Conservation (phyloP, 2,888 invertebrate species). For the Xiphydria camelus region DNA sequence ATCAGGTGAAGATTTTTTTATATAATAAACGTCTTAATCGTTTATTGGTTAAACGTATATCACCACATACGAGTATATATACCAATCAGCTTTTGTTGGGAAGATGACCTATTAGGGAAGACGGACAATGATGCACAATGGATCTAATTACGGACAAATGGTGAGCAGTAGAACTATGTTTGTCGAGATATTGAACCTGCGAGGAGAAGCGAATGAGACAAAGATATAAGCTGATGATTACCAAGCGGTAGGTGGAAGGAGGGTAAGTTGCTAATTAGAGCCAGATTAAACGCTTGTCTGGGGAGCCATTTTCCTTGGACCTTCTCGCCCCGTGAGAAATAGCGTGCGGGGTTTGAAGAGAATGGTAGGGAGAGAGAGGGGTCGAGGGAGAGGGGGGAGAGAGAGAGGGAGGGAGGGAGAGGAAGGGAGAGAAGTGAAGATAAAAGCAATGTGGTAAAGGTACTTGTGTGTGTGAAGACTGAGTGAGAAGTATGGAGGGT, state of each 20-base stretch:
- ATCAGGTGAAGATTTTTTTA: too few relatives aligned
- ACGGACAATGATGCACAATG: too few relatives aligned
- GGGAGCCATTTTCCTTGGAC: constrained; percentile 61
- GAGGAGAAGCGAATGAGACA: too few relatives aligned
- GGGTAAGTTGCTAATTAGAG: constrained; percentile 64
- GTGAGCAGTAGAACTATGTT: too few relatives aligned
- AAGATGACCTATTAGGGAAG: too few relatives aligned
- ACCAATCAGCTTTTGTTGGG: too few relatives aligned
- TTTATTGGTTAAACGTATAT: too few relatives aligned
- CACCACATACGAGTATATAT: too few relatives aligned
- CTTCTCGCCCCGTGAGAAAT: constrained; percentile 11
- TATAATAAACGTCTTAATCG: too few relatives aligned
- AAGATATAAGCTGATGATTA: too few relatives aligned
- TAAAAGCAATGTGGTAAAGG: not conserved
- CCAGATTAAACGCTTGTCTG: constrained; percentile 69
- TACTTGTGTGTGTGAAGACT: not conserved
- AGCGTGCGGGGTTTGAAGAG: constrained; percentile 6
- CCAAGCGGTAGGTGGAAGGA: constrained; percentile 55
- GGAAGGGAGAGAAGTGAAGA: not conserved
- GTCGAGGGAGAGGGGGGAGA: constrained; percentile 15
- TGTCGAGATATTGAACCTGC: too few relatives aligned
- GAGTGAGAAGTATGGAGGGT: constrained; percentile 19
- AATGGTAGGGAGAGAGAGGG: constrained; percentile 8
- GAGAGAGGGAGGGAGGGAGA: constrained; percentile 9
- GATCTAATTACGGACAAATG: too few relatives aligned